A percentile compares a stretch with the other conserved stretches of the same genome.
Conservation (phyloP, 2,888 invertebrate genomes). For the Apodemia zela region DNA sequence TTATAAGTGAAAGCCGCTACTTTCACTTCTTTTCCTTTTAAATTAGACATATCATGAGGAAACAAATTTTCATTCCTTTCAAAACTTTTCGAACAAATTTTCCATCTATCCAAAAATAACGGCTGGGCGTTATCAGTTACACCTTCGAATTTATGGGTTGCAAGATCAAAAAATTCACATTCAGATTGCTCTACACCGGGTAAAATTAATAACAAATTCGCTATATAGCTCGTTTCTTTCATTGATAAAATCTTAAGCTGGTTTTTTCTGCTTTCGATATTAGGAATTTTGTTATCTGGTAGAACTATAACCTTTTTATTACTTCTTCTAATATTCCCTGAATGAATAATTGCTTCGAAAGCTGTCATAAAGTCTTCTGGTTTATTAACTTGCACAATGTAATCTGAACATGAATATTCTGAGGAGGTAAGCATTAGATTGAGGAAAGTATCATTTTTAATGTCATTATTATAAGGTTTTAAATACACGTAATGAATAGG, state of each 20-base stretch:
- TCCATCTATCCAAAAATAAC: conserved; percentile 60
- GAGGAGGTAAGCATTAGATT: conserved; percentile 49
- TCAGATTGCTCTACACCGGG: conserved; percentile 34
- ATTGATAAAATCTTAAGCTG: conserved; percentile 47
- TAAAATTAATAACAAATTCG: conserved; percentile 54
- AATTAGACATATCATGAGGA: conserved; percentile 67
- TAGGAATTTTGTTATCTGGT: conserved; percentile 38
- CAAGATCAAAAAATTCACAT: conserved; percentile 49
- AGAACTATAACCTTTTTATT: conserved; percentile 66
- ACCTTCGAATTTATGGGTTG: conserved; percentile 68
- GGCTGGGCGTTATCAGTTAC: conserved; percentile 40
- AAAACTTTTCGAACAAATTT: conserved; percentile 54
- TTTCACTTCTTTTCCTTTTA: conserved; percentile 67
- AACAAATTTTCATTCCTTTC: conserved; percentile 54
- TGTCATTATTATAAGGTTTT: conserved; percentile 28
- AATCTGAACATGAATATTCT: conserved; percentile 73
- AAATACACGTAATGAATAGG: conserved; percentile 44
- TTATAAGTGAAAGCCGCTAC: conserved; percentile 81
- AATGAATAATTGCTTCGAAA: conserved; percentile 57
- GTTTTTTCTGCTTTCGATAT: conserved; percentile 27
- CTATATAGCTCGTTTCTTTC: conserved; percentile 51
- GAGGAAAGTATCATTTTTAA: conserved; percentile 39
- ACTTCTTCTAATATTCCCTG: conserved; percentile 61
- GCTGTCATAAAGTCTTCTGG: conserved; percentile 56
- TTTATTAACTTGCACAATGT: conserved; percentile 54